These are phyloP conservation scores for Lycia hirtaria DNA, from an alignment of 2,888 invertebrate genomes.

Conservation along the genomic window DNA sequence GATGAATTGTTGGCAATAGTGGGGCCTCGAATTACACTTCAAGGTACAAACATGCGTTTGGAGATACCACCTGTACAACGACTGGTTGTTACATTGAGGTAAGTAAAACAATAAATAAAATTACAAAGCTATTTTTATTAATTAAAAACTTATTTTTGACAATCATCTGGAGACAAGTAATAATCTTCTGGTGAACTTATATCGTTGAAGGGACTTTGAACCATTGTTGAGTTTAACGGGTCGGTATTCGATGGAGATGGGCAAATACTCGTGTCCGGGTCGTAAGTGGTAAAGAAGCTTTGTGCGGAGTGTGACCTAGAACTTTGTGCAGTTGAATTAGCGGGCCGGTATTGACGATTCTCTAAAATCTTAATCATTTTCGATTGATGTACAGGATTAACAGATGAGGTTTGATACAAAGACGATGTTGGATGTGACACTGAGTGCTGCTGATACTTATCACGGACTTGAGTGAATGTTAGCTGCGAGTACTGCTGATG, in stretches of 20 bases:
- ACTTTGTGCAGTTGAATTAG: constrained; percentile 23
- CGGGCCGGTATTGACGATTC: constrained; percentile 11
- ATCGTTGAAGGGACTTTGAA: constrained; percentile 5
- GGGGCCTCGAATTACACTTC: neutral
- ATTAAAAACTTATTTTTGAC: constrained; percentile 6
- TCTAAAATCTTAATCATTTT: constrained; percentile 18
- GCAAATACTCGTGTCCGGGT: constrained; percentile 18
- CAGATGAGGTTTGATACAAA: constrained; percentile 20
- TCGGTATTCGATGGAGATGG: constrained; percentile 17
- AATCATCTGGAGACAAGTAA: constrained; percentile 7
- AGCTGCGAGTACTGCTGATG: neutral
- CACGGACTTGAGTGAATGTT: constrained; percentile 18
- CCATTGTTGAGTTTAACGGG: constrained; percentile 10
- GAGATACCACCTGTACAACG: neutral
- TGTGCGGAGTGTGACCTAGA: constrained; percentile 24
- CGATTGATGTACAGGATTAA: constrained; percentile 25
- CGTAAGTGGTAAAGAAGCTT: constrained; percentile 20
- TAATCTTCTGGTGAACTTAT: constrained; percentile 8
- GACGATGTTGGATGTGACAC: constrained; percentile 16
- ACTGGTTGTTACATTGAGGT: constrained; percentile 1
- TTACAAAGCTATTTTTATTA: constrained; percentile 7
- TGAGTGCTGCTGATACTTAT: constrained; percentile 25
- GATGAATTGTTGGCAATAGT: neutral
- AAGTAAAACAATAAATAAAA: too few relatives aligned
- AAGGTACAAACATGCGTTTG: neutral